These are phyloP conservation scores for Pseudorasbora parva DNA, from an alignment of 2,113 vertebrate species.

Conservation along the genomic window DNA sequence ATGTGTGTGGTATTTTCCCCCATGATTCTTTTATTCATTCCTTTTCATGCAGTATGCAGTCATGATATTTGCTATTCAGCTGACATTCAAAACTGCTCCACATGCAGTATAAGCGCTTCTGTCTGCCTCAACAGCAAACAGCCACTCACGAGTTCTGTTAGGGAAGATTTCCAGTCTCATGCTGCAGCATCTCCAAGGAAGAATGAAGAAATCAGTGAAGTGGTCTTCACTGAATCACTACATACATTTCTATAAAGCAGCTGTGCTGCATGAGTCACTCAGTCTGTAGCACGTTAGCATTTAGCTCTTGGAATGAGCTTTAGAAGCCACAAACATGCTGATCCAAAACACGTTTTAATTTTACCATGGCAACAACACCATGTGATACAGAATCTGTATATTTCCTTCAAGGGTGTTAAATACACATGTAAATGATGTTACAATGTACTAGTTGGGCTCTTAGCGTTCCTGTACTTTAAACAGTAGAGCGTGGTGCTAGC, in stretches of 20 bases:
- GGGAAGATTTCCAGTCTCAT: neutral
- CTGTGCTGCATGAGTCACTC: conserved; percentile 51
- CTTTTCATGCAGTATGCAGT: conserved; percentile 9
- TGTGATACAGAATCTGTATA: neutral
- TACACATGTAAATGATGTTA: too few relatives aligned
- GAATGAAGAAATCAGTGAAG: conserved; percentile 27
- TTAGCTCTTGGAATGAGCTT: conserved; percentile 21
- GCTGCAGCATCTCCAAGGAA: conserved; percentile 4
- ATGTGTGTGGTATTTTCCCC: neutral
- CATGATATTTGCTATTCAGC: conserved; percentile 23
- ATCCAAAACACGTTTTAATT: conserved; percentile 37
- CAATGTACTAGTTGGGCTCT: too few relatives aligned
- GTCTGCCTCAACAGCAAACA: neutral
- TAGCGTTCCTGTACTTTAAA: too few relatives aligned
- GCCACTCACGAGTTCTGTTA: neutral
- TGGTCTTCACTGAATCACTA: conserved; percentile 9
- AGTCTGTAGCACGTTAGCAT: conserved; percentile 38
- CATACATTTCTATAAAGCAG: conserved; percentile 21
- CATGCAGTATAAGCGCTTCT: neutral
- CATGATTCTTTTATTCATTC: conserved; percentile 11
- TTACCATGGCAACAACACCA: conserved; percentile 35
- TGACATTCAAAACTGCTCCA: conserved; percentile 11
- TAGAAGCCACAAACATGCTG: conserved; percentile 8
- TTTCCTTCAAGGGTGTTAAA: conserved; percentile 15
- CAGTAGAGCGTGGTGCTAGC: too few relatives aligned